phyloP scores from a whole-genome alignment of 2,113 vertebrate genomes.

The Equus przewalskii region DNA sequence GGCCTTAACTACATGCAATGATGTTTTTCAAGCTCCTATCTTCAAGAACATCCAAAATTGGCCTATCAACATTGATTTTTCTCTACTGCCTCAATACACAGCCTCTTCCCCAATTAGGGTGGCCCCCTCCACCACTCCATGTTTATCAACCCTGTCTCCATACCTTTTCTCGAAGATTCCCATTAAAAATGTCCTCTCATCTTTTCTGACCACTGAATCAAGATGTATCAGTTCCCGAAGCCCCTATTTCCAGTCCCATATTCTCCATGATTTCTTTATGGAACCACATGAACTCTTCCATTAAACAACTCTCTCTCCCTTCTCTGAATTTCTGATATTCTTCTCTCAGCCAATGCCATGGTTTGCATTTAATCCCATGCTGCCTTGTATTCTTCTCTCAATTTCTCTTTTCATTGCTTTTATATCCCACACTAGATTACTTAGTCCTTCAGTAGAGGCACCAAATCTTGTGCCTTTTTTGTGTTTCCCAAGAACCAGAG shows the following conservation, averaged over 20 bases:
- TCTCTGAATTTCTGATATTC: slow-evolving; percentile 8
- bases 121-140: neutral
- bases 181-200: neutral
- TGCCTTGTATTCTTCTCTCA: neutral
- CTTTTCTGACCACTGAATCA: neutral
- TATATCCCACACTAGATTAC: neutral
- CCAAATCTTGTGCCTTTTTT: neutral
- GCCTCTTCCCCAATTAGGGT: neutral
- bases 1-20: neutral
- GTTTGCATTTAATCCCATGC: neutral
- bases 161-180: neutral
- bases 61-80: neutral
- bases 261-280: neutral
- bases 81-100: neutral
- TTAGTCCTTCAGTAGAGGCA: neutral
- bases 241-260: neutral
- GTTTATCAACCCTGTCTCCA: neutral
- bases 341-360: neutral
- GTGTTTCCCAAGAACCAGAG: neutral
- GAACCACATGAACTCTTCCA: neutral
- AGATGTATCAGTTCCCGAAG: neutral
- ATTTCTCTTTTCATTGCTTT: neutral
- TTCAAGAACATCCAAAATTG: neutral
- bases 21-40: neutral
- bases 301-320: neutral